Evolutionary conservation across 2,888 invertebrate species (phyloP).

Genomic region (Papilio elwesi): DNA sequence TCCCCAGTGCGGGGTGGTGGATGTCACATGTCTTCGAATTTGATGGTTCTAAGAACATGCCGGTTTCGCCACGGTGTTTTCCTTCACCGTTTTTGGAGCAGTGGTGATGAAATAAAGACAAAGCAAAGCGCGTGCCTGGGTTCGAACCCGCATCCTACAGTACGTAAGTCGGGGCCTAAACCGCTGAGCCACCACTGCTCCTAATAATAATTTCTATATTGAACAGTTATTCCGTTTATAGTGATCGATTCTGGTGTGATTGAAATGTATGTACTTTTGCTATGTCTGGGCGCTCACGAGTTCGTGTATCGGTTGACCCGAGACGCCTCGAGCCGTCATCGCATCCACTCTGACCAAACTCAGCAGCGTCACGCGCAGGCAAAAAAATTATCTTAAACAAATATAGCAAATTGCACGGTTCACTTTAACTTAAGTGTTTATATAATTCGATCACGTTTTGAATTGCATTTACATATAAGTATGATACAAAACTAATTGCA

Average conservation of each 20-base stretch:
- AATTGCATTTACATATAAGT: not conserved
- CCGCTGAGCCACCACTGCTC: no score
- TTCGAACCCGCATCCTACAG: no score
- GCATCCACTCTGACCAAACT: constrained; percentile 23
- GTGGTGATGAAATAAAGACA: no score
- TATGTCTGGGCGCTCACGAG: constrained; percentile 45
- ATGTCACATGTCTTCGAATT: no score
- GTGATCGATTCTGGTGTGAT: not conserved
- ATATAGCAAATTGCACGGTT: constrained; percentile 5
- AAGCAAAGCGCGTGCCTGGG: no score
- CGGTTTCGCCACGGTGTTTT: no score
- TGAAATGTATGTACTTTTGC: constrained; percentile 9
- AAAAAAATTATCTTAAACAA: constrained; percentile 21
- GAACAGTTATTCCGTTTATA: not conserved
- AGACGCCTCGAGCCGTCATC: constrained; percentile 19
- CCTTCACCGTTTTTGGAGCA: no score
- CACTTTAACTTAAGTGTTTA: constrained; percentile 1
- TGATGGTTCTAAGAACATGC: no score
- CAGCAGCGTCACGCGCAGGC: not conserved
- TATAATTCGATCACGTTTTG: constrained; percentile 16
- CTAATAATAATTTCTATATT: no score
- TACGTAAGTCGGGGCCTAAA: no score
- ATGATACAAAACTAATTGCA: not conserved
- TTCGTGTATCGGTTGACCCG: constrained; percentile 32
- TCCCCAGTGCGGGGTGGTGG: no score